A percentile compares a stretch with the other conserved stretches of the same genome.
These are phyloP conservation scores for Asobara japonica DNA, from an alignment of 1,140 invertebrate species.

Conservation along the genomic window DNA sequence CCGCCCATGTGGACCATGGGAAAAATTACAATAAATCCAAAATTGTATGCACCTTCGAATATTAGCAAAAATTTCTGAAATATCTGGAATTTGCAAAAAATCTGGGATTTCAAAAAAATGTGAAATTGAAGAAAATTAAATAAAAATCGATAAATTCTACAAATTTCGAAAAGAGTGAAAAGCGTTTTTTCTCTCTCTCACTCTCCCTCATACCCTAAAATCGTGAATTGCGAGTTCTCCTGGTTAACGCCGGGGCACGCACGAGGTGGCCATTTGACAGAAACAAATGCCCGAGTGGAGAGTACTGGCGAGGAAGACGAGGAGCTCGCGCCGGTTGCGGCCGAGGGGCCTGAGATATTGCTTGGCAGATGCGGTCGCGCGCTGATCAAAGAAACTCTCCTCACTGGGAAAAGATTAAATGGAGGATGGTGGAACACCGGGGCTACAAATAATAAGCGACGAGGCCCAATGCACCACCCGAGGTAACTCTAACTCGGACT, in stretches of 20 bases:
- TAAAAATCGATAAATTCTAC: too few species aligned
- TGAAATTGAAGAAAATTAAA: too few species aligned
- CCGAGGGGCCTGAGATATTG: constrained; percentile 63
- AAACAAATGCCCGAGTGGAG: constrained; percentile 61
- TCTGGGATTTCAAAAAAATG: too few species aligned
- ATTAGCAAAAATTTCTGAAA: too few species aligned
- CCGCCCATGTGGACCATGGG: too few species aligned
- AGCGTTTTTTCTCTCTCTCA: too few species aligned
- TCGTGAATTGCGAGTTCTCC: too few species aligned
- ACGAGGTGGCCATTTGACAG: constrained; percentile 56
- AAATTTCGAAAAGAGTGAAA: too few species aligned
- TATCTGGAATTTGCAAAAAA: too few species aligned
- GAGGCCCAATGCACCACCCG: constrained; percentile 31
- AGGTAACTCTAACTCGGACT: constrained; percentile 53
- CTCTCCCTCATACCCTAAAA: too few species aligned
- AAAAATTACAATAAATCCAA: too few species aligned
- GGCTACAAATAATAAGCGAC: constrained; percentile 62
- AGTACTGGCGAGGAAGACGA: constrained; percentile 61
- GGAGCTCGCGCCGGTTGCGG: constrained; percentile 61
- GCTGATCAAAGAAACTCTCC: constrained; percentile 65
- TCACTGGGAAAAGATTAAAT: constrained; percentile 65
- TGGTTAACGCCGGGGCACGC: constrained; percentile 33
- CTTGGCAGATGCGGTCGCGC: constrained; percentile 64
- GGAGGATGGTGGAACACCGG: constrained; percentile 61
- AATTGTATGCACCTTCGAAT: too few species aligned